These are phyloP conservation scores for Zonotrichia leucophrys DNA, from an alignment of 2,113 vertebrate species.

Conservation along the genomic window DNA sequence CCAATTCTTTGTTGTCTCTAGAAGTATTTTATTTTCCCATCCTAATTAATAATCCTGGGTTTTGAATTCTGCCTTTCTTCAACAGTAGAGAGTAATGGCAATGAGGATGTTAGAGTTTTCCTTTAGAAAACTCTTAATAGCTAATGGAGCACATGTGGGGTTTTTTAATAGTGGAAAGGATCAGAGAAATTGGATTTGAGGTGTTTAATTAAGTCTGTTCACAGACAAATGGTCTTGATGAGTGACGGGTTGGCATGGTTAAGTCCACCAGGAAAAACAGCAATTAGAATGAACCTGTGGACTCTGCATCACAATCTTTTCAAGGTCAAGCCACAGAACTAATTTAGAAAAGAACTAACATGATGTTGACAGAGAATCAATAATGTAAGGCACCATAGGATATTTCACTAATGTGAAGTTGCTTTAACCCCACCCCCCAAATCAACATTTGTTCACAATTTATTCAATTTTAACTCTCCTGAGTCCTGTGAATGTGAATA, in stretches of 20 bases:
- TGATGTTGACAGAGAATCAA: slow-evolving; percentile 67
- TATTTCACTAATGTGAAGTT: slow-evolving; percentile 44
- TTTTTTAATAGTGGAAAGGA: slow-evolving; percentile 45
- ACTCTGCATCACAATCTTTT: slow-evolving; percentile 45
- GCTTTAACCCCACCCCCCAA: slow-evolving; percentile 18
- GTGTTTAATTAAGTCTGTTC: slow-evolving; percentile 78
- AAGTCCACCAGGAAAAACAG: slow-evolving; percentile 67
- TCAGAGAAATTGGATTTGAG: slow-evolving; percentile 73
- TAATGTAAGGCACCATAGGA: slow-evolving; percentile 49
- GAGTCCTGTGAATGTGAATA: neutral
- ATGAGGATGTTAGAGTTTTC: neutral
- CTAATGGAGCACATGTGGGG: neutral
- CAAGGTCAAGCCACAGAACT: slow-evolving; percentile 69
- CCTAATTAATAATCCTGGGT: neutral
- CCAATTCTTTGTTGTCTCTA: neutral
- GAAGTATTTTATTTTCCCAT: neutral
- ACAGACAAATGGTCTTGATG: slow-evolving; percentile 70
- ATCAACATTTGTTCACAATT: neutral
- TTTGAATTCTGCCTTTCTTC: slow-evolving; percentile 19
- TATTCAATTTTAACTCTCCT: neutral
- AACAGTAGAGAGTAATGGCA: neutral
- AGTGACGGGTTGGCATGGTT: slow-evolving; percentile 59
- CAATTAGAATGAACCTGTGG: slow-evolving; percentile 68
- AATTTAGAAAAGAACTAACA: slow-evolving; percentile 69
- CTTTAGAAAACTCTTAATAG: slow-evolving; percentile 33